Percentiles rank a stretch among this genome's conserved stretches.
Evolutionary conservation across 2,113 vertebrate genomes (phyloP).

Genomic region (Tursiops truncatus): DNA sequence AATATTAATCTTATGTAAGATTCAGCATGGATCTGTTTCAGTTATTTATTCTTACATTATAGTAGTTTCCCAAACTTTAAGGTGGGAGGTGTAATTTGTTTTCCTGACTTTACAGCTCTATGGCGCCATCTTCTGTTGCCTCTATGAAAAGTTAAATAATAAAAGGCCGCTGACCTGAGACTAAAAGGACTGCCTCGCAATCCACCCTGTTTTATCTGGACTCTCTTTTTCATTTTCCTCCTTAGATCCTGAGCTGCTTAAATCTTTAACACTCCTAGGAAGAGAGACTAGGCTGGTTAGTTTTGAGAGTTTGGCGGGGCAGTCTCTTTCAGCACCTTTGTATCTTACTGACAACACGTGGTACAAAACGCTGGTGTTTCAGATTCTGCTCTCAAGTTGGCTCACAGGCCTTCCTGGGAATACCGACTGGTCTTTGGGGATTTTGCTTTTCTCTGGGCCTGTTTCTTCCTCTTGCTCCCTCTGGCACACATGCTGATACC

Average conservation of each 20-base stretch:
- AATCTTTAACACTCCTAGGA: neutral
- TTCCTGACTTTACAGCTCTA: neutral
- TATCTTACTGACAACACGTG: neutral
- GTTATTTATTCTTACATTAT: neutral
- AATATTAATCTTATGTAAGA: neutral
- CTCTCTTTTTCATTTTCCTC: neutral
- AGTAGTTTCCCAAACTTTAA: neutral
- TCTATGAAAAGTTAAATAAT: neutral
- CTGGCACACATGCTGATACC: neutral
- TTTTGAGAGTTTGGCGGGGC: neutral
- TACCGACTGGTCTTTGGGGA: neutral
- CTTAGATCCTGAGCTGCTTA: neutral
- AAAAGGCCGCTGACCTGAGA: neutral
- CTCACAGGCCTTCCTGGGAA: neutral
- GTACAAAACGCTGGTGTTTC: neutral
- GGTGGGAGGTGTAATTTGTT: neutral
- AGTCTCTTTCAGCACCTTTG: neutral
- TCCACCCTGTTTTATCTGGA: neutral
- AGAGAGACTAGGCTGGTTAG: neutral
- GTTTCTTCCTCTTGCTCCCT: neutral
- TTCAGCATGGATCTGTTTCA: neutral
- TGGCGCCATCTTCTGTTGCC: slow-evolving; percentile 10
- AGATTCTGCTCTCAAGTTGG: neutral
- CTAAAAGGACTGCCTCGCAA: neutral
- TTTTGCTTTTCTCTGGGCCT: neutral